These are phyloP conservation scores for Patagioenas fasciata DNA, from an alignment of 2,113 vertebrate species.

Conservation along the genomic window DNA sequence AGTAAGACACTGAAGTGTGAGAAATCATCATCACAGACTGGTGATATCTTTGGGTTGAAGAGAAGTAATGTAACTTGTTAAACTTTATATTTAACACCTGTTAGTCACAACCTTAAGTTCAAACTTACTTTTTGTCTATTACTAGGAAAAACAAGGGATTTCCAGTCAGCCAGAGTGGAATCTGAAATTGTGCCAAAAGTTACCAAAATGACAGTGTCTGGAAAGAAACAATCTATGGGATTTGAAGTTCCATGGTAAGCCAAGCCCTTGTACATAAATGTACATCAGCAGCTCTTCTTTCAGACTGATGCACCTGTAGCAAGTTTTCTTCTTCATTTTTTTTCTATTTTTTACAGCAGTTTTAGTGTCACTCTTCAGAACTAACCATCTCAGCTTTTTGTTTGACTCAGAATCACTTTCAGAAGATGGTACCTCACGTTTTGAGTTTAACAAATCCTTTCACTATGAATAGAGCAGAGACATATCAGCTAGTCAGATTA, in stretches of 20 bases:
- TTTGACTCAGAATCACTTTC: constrained; percentile 72
- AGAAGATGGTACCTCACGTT: constrained; percentile 66
- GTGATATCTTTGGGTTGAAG: not conserved
- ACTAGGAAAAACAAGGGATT: constrained; percentile 87
- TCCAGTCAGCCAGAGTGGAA: constrained; percentile 79
- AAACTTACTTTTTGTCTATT: constrained; percentile 59
- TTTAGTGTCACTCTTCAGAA: constrained; percentile 58
- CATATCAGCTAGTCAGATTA: constrained; percentile 27
- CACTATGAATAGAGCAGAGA: constrained; percentile 65
- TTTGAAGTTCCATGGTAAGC: constrained; percentile 95
- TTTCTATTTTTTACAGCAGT: constrained; percentile 63
- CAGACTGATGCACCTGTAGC: constrained; percentile 64
- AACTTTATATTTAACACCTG: not conserved
- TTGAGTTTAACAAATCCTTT: constrained; percentile 71
- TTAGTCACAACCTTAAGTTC: constrained; percentile 32
- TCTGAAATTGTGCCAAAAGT: constrained; percentile 93
- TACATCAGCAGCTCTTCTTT: constrained; percentile 44
- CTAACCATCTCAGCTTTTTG: constrained; percentile 62
- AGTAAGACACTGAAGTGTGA: not conserved
- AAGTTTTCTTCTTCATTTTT: constrained; percentile 40
- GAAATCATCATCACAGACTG: not conserved
- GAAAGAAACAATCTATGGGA: constrained; percentile 97
- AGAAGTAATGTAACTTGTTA: constrained; percentile 10
- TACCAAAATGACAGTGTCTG: constrained; percentile 95
- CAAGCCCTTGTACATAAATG: constrained; percentile 52